Conservation (phyloP, 2,797 vertebrate genomes). For the Lutjanus campechanus region DNA sequence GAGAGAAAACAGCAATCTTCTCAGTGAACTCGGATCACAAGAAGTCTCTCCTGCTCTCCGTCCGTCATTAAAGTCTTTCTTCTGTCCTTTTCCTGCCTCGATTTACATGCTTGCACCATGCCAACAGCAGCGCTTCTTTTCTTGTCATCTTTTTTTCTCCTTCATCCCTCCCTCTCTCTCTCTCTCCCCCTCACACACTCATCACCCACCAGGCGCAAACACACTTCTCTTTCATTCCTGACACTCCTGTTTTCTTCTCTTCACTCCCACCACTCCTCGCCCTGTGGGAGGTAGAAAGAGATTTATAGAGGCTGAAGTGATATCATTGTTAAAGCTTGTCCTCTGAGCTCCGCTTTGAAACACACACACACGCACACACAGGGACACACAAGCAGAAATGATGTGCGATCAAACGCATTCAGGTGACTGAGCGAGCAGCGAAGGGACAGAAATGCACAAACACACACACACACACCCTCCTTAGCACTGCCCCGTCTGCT, state of each 20-base stretch:
- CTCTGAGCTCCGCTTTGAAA: slow-evolving; percentile 52
- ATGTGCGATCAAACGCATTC: slow-evolving; percentile 38
- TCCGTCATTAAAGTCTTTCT: slow-evolving; percentile 48
- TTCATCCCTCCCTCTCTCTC: slow-evolving; percentile 21
- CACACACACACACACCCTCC: not conserved
- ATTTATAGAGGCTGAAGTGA: slow-evolving; percentile 71
- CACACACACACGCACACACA: slow-evolving; percentile 23
- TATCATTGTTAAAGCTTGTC: slow-evolving; percentile 76
- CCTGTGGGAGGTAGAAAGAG: slow-evolving; percentile 71
- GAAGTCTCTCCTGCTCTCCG: slow-evolving; percentile 42
- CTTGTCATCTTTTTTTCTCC: slow-evolving; percentile 30
- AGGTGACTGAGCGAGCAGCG: slow-evolving; percentile 50
- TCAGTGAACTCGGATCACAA: slow-evolving; percentile 42
- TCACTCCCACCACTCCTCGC: slow-evolving; percentile 59
- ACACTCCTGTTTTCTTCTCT: slow-evolving; percentile 65
- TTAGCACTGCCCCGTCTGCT: slow-evolving; percentile 34
- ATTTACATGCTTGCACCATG: slow-evolving; percentile 41
- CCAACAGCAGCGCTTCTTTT: slow-evolving; percentile 42
- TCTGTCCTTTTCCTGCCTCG: slow-evolving; percentile 36
- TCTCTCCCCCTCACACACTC: slow-evolving; percentile 41
- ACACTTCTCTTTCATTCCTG: slow-evolving; percentile 70
- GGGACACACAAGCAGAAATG: slow-evolving; percentile 24
- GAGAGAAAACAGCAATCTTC: slow-evolving; percentile 4
- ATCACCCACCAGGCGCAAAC: slow-evolving; percentile 68
- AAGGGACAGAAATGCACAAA: slow-evolving; percentile 31